Conservation (phyloP, 2,113 vertebrate genomes). For the Heloderma charlesbogerti region DNA sequence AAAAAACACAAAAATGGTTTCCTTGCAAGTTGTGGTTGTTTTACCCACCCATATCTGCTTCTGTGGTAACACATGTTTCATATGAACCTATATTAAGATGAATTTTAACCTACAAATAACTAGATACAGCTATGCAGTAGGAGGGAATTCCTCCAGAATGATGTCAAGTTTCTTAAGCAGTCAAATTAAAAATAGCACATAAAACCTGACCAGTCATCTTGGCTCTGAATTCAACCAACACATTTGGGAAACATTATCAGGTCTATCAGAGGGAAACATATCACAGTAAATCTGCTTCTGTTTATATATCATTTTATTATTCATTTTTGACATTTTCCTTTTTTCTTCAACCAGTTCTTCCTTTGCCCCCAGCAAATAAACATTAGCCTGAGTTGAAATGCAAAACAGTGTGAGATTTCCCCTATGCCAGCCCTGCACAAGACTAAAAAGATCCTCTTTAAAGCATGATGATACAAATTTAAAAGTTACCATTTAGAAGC, state of each 20-base stretch:
- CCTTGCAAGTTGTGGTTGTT: conserved; percentile 68
- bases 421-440: conserved; percentile 43
- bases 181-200: conserved; percentile 84
- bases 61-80: conserved; percentile 85
- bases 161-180: conserved; percentile 81
- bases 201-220: conserved; percentile 70
- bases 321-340: conserved; percentile 84
- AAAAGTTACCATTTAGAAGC: conserved; percentile 68
- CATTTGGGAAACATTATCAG: conserved; percentile 87
- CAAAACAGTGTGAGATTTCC: conserved; percentile 69
- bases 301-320: conserved; percentile 84
- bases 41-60: conserved; percentile 72
- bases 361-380: conserved; percentile 76
- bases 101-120: conserved; percentile 89
- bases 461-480: conserved; percentile 67
- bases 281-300: conserved; percentile 85
- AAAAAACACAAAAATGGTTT: conserved; percentile 56
- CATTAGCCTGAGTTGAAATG: conserved; percentile 76
- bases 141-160: conserved; percentile 81
- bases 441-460: conserved; percentile 71
- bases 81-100: conserved; percentile 87
- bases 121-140: conserved; percentile 83
- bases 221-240: conserved; percentile 76
- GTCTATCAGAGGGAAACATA: conserved; percentile 80
- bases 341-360: conserved; percentile 74